Evolutionary conservation across 2,113 vertebrate genomes (phyloP).

Genomic region (Pterocles burchelli): DNA sequence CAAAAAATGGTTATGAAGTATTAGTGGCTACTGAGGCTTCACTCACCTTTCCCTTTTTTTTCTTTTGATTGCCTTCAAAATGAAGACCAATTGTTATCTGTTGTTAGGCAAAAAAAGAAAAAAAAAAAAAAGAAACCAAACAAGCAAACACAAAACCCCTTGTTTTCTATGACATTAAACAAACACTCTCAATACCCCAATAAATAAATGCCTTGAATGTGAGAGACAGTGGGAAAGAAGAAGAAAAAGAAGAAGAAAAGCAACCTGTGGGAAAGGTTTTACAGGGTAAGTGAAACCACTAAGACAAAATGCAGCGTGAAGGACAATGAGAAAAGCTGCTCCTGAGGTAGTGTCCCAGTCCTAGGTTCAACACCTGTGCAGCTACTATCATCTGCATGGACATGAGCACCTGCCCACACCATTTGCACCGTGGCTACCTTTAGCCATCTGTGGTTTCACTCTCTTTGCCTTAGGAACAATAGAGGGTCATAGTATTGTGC

Average conservation of each 20-base stretch:
- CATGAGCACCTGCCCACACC: not conserved
- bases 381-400: not conserved
- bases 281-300: not conserved
- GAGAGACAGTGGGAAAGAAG: not conserved
- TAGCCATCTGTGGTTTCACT: not conserved
- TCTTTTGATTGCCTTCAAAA: conserved; percentile 27
- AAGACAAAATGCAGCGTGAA: not conserved
- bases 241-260: not conserved
- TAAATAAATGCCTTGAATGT: not conserved
- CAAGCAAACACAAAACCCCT: not conserved
- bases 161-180: not conserved
- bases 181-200: not conserved
- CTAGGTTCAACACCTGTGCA: not conserved
- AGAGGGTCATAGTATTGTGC: not conserved
- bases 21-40: not conserved
- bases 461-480: not conserved
- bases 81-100: not conserved
- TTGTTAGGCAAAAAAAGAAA: not conserved
- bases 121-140: not conserved
- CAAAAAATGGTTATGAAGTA: not conserved
- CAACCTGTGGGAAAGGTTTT: not conserved
- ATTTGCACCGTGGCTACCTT: not conserved
- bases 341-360: not conserved
- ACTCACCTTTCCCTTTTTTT: not conserved
- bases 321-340: not conserved